Conservation (phyloP, 2,888 invertebrate species). For the Melanophora roralis region DNA sequence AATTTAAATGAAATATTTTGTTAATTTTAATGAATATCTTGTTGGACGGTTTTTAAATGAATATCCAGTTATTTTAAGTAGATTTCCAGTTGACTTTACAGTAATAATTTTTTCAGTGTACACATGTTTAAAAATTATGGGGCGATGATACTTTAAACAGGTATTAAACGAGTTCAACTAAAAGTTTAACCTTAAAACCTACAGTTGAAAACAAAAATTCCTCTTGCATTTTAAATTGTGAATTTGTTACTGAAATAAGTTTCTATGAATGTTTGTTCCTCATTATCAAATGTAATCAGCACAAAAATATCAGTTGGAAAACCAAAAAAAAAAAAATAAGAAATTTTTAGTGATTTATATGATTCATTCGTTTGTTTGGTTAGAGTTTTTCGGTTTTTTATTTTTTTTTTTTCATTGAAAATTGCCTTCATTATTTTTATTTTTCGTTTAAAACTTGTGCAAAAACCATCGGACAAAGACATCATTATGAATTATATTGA, state of each 20-base stretch:
- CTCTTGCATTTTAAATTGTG: background rate
- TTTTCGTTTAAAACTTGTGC: background rate
- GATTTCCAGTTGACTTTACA: too few species aligned
- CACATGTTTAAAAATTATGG: background rate
- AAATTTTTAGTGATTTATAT: slow-evolving; percentile 51
- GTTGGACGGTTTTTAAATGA: too few species aligned
- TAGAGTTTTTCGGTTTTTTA: background rate
- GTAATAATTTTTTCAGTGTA: background rate
- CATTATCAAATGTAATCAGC: slow-evolving; percentile 58
- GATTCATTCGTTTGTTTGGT: background rate
- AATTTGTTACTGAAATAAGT: background rate
- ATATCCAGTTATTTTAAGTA: too few species aligned
- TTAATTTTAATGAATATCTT: too few species aligned
- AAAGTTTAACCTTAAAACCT: slow-evolving; percentile 52
- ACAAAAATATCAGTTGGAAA: slow-evolving; percentile 32
- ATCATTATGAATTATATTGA: slow-evolving; percentile 54
- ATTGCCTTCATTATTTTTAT: slow-evolving; percentile 5
- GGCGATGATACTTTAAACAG: slow-evolving; percentile 5
- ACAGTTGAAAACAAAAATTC: slow-evolving; percentile 39
- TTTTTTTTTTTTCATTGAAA: background rate
- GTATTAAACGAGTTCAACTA: slow-evolving; percentile 42
- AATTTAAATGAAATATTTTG: too few species aligned
- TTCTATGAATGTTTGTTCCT: slow-evolving; percentile 22
- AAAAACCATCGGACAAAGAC: background rate
- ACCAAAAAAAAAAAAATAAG: background rate